A percentile compares a stretch with the other conserved stretches of the same genome.
Evolutionary conservation across 2,888 invertebrate genomes (phyloP).

Genomic region (Eueremaeus valkanovi): DNA sequence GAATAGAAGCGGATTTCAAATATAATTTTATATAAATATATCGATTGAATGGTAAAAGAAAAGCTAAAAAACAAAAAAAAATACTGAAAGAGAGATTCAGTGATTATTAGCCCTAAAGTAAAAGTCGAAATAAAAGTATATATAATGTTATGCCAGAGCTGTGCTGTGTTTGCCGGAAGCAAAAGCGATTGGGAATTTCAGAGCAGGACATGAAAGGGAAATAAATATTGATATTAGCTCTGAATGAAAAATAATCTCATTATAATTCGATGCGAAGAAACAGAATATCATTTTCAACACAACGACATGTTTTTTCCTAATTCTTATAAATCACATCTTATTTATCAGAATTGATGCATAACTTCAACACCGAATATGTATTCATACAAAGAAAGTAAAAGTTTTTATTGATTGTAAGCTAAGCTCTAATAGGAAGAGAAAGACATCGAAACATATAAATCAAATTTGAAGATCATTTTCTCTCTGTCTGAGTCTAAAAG

Average conservation of each 20-base stretch:
- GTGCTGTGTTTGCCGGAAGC: slow-evolving; percentile 19
- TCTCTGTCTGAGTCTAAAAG: no score
- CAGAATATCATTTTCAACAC: not conserved
- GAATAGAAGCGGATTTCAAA: no score
- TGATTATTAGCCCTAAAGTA: not conserved
- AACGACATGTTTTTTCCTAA: not conserved
- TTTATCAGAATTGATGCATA: no score
- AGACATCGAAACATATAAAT: no score
- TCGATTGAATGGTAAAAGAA: no score
- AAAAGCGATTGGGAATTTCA: slow-evolving; percentile 7
- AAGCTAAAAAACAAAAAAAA: no score
- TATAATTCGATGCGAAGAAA: not conserved
- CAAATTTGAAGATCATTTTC: no score
- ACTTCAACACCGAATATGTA: no score
- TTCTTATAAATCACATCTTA: not conserved
- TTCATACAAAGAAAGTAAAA: no score
- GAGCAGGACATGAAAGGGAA: not conserved
- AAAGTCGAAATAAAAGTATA: not conserved
- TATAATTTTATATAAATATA: no score
- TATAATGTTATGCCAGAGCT: not conserved
- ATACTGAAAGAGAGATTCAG: not conserved
- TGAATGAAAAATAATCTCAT: not conserved
- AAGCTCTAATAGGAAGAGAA: no score
- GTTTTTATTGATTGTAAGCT: no score
- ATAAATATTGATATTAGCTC: slow-evolving; percentile 13